A percentile compares a stretch with the other conserved stretches of the same genome.
These are phyloP conservation scores for Podocnemis expansa DNA, from an alignment of 2,113 vertebrate genomes.

Conservation along the genomic window DNA sequence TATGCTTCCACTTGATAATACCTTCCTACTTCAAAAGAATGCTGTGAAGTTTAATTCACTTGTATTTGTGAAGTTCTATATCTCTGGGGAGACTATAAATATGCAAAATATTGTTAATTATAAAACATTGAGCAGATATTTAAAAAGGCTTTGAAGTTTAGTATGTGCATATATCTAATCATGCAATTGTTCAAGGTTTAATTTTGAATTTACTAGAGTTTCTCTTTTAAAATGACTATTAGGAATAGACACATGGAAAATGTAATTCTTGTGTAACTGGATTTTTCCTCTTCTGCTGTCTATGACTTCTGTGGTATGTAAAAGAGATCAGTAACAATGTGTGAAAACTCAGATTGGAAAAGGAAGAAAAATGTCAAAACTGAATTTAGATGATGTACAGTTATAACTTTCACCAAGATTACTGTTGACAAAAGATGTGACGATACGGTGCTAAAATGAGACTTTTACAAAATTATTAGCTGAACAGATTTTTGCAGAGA, in stretches of 20 bases:
- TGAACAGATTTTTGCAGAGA: neutral
- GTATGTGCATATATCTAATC: neutral
- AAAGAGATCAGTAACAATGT: neutral
- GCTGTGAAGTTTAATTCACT: neutral
- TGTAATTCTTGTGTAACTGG: neutral
- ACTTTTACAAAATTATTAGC: constrained; percentile 46
- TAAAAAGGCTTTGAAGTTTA: neutral
- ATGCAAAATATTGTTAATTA: neutral
- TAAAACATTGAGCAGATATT: neutral
- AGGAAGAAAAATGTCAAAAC: constrained; percentile 33
- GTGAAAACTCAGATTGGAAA: neutral
- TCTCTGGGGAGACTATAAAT: neutral
- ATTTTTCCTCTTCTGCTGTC: neutral
- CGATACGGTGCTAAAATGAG: constrained; percentile 46
- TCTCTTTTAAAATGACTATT: neutral
- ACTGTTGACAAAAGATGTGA: constrained; percentile 22
- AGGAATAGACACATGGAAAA: neutral
- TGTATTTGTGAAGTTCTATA: neutral
- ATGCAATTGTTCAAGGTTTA: neutral
- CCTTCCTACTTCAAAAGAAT: neutral
- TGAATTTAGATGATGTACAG: constrained; percentile 18
- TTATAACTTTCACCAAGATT: constrained; percentile 21
- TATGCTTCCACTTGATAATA: neutral
- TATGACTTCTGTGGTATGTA: neutral
- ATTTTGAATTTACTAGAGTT: neutral